Conservation (phyloP, 2,797 vertebrate species). For the Tympanoctomys barrerae region DNA sequence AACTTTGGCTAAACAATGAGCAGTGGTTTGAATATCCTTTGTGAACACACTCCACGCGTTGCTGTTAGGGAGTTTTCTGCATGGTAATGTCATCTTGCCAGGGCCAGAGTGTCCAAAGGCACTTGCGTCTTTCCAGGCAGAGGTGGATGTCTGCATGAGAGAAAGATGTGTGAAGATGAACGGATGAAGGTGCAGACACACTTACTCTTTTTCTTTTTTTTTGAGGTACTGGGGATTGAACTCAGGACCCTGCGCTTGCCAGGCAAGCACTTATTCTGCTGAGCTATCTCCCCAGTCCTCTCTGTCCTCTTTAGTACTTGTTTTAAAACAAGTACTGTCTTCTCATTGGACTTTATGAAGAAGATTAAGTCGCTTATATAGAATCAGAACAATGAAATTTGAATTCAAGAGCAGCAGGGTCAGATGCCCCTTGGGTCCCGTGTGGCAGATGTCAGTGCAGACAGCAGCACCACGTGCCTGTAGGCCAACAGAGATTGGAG, state of each 20-base stretch:
- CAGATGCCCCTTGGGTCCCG: neutral
- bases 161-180: neutral
- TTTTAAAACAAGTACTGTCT: constrained; percentile 26
- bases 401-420: neutral
- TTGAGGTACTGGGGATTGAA: too few relatives aligned
- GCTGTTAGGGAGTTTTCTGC: constrained; percentile 5
- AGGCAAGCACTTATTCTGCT: too few relatives aligned
- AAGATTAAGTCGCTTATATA: neutral
- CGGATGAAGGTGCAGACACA: neutral
- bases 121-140: constrained; percentile 1
- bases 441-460: neutral
- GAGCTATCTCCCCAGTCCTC: too few relatives aligned
- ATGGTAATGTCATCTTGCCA: neutral
- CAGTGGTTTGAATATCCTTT: neutral
- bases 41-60: neutral
- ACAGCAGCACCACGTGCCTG: neutral
- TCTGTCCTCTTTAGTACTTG: neutral
- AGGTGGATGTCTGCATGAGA: neutral
- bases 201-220: neutral
- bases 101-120: neutral
- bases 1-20: neutral
- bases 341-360: neutral
- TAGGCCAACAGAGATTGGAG: neutral
- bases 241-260: too few relatives aligned
- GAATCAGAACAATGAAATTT: neutral